These are phyloP conservation scores for Synergus laeviventris DNA, from an alignment of 2,888 invertebrate genomes.

Conservation along the genomic window DNA sequence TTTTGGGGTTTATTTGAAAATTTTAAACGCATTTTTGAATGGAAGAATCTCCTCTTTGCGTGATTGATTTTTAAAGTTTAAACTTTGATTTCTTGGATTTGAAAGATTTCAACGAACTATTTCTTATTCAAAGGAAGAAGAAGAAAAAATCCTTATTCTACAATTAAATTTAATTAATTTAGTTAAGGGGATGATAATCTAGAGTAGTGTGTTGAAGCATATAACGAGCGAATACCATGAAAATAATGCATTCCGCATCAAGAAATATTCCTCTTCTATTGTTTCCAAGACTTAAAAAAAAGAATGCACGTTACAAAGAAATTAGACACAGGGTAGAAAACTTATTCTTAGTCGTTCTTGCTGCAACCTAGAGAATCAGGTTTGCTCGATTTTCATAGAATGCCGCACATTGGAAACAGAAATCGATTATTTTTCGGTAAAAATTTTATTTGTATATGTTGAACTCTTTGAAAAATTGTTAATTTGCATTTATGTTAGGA, in stretches of 20 bases:
- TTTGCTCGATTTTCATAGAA: not conserved
- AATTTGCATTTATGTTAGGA: too few species aligned
- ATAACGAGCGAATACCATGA: not conserved
- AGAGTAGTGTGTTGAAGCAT: slow-evolving; percentile 8
- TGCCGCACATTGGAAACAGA: not conserved
- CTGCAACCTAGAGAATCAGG: not conserved
- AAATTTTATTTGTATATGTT: not conserved
- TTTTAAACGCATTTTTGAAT: not conserved
- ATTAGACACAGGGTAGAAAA: not conserved
- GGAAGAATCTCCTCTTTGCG: not conserved
- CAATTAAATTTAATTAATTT: not conserved
- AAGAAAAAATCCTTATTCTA: not conserved
- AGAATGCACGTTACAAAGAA: not conserved
- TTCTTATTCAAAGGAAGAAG: not conserved
- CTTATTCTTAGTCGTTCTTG: not conserved
- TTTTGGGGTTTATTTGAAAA: not conserved
- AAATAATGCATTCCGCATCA: slow-evolving; percentile 5
- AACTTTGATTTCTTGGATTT: not conserved
- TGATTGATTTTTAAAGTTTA: not conserved
- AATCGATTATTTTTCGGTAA: not conserved
- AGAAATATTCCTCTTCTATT: slow-evolving; percentile 14
- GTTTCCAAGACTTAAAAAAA: not conserved
- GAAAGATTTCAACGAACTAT: not conserved
- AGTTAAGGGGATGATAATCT: not conserved
- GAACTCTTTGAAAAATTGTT: too few species aligned